These are phyloP conservation scores for Xestoiulus laeticollis DNA, from an alignment of 2,888 invertebrate genomes.

Conservation along the genomic window DNA sequence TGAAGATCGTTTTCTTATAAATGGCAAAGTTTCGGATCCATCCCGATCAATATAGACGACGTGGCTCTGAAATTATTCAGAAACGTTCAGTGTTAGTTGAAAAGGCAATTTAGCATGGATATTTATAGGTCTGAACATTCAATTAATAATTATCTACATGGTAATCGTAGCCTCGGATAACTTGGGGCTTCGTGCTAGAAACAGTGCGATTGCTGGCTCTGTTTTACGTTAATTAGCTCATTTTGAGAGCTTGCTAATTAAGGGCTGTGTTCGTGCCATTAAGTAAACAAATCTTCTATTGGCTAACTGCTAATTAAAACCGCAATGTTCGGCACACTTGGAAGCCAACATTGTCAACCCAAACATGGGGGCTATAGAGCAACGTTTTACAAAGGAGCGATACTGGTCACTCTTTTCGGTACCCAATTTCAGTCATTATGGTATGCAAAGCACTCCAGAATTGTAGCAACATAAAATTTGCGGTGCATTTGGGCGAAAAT, in stretches of 20 bases:
- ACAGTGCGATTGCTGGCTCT: constrained; percentile 7
- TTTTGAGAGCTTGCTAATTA: constrained; percentile 34
- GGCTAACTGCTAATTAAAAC: constrained; percentile 34
- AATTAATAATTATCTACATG: constrained; percentile 37
- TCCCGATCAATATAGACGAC: constrained; percentile 4
- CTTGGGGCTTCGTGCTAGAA: not conserved
- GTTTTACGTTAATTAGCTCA: constrained; percentile 23
- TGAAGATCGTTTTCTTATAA: not conserved
- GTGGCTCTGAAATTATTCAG: constrained; percentile 32
- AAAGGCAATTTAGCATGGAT: constrained; percentile 34
- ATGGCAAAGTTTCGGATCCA: constrained; percentile 5
- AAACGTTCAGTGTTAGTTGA: constrained; percentile 29
- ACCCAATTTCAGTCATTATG: too few relatives aligned
- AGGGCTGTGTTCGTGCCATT: constrained; percentile 34
- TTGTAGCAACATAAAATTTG: too few relatives aligned
- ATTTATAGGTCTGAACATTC: constrained; percentile 37
- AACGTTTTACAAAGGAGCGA: not conserved
- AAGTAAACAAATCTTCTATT: constrained; percentile 34
- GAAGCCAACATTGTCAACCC: constrained; percentile 4
- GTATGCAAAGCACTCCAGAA: too few relatives aligned
- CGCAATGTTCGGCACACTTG: not conserved
- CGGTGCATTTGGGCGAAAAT: too few relatives aligned
- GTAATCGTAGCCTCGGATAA: constrained; percentile 25
- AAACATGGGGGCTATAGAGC: not conserved
- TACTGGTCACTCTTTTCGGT: not conserved